These are phyloP conservation scores for Xiphophorus birchmanni DNA, from an alignment of 2,797 vertebrate species.

Conservation along the genomic window DNA sequence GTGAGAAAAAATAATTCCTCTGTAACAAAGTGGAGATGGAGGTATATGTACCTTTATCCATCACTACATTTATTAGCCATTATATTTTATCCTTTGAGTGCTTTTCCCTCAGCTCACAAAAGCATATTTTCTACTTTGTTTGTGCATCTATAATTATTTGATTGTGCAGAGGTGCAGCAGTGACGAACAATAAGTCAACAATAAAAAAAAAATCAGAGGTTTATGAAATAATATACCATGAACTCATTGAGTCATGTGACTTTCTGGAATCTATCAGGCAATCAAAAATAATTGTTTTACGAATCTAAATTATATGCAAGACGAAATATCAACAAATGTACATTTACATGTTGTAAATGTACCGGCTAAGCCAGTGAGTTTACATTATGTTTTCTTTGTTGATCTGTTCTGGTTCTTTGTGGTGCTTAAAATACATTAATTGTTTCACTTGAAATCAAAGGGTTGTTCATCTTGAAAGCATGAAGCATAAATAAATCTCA, in stretches of 20 bases:
- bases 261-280: background rate
- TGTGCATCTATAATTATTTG: background rate
- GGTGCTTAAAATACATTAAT: background rate
- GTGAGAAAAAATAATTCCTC: background rate
- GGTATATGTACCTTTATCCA: background rate
- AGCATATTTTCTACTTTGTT: background rate
- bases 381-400: background rate
- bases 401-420: background rate
- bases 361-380: background rate
- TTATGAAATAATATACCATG: background rate
- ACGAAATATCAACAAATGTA: background rate
- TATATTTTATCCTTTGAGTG: background rate
- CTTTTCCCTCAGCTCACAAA: background rate
- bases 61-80: background rate
- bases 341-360: no score
- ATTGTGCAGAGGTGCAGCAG: background rate
- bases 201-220: background rate
- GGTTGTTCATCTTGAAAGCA: background rate
- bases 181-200: background rate
- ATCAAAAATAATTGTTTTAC: background rate
- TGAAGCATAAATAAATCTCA: background rate
- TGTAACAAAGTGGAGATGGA: background rate
- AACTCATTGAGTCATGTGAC: background rate
- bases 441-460: background rate
- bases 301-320: background rate